These are phyloP conservation scores for Eristalis pertinax DNA, from an alignment of 2,888 invertebrate genomes.

Conservation along the genomic window DNA sequence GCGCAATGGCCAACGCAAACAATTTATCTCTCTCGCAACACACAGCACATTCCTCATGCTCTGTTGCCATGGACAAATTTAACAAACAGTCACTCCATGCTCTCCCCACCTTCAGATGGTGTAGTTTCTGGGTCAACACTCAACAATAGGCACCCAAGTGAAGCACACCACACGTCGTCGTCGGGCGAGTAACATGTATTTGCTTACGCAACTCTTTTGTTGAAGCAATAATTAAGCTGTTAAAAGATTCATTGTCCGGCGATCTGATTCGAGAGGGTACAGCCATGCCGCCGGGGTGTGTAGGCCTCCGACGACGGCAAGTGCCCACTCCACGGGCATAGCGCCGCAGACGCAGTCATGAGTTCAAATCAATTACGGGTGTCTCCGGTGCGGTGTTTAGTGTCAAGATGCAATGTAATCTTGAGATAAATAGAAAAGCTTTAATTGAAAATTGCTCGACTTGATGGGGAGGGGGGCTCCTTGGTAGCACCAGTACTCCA, in stretches of 20 bases:
- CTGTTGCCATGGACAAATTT: background rate
- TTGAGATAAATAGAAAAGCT: slow-evolving; percentile 45
- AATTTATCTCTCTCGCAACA: background rate
- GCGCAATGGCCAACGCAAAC: background rate
- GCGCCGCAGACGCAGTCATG: slow-evolving; percentile 1
- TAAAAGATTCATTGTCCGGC: slow-evolving; percentile 57
- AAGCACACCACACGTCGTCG: slow-evolving; percentile 3
- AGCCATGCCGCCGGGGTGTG: background rate
- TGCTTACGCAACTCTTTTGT: slow-evolving; percentile 55
- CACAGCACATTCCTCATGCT: background rate
- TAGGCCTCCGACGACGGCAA: background rate
- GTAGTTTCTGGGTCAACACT: slow-evolving; percentile 28
- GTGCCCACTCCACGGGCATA: background rate
- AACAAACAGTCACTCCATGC: background rate
- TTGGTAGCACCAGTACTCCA: background rate
- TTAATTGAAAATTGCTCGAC: slow-evolving; percentile 53
- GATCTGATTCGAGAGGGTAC: slow-evolving; percentile 9
- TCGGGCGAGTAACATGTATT: slow-evolving; percentile 4
- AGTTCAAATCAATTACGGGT: slow-evolving; percentile 41
- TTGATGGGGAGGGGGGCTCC: slow-evolving; percentile 13
- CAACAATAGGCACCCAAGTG: slow-evolving; percentile 11
- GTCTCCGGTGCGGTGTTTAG: slow-evolving; percentile 27
- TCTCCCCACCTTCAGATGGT: too few relatives aligned
- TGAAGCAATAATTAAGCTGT: slow-evolving; percentile 55
- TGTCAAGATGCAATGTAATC: slow-evolving; percentile 53